Base-by-base conservation (phyloP, 2,888 invertebrate genomes). In the Gasteruption jaculator region DNA sequence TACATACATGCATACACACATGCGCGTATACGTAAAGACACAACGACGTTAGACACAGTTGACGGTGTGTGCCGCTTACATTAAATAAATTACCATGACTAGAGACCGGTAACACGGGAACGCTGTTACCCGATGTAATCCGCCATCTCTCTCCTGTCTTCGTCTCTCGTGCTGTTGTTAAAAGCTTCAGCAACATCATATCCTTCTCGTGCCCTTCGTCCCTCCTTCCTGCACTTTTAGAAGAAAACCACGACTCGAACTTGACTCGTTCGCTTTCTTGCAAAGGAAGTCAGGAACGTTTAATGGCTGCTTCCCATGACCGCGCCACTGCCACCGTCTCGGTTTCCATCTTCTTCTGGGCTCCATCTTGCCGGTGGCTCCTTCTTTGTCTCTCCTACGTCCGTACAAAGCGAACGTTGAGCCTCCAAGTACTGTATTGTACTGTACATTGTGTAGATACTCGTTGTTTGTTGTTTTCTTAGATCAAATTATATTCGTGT, bases 51-150 rank as follows among this genome's bases (percentile, higher is more conserved):
- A n/a, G n/a, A n/a, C n/a, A n/a, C n/a, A n/a, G n/a, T n/a, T n/a
- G n/a, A n/a, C n/a, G n/a, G n/a, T n/a, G 45, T 53, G 53, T 49
- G 52, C 49, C 55, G 58, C 54, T 58, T 61, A 58, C 63, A 61
- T 61, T 52, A 60, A 61, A 60, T 63, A 61, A 61, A 61, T 61
- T 60, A 63, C 60, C 58, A 60, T 56, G 57, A 59, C 58, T 49
- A 58, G 51, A 56, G 61, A 63, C 57, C 61, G 61, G 60, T 61
- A 63, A 63, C 62, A 58, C 60, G 63, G 61, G 61, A 63, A 63
- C 62, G 62, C 63, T 63, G 61, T 63, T 63, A 63, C 61, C 58
- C 54, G 55, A 50, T 54, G 39, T 44, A 31, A 29, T 11, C 43
- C 42, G 36, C 43, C 48, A 43, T 43, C 38, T n/a, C 29, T 29